Conservation (phyloP, 2,113 vertebrate genomes). For the Actinemys pallida region DNA sequence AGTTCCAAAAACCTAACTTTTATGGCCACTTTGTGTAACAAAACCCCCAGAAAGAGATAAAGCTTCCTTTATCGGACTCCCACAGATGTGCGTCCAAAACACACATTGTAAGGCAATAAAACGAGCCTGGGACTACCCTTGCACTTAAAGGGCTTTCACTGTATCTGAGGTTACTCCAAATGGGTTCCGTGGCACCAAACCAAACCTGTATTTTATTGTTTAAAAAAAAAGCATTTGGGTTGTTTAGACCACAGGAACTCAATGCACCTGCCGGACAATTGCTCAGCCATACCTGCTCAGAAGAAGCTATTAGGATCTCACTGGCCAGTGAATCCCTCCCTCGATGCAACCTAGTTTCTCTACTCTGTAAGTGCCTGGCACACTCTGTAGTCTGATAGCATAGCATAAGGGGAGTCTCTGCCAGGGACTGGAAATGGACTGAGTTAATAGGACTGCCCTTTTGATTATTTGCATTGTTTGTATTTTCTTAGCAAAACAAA, state of each 20-base stretch:
- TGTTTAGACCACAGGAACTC: constrained; percentile 38
- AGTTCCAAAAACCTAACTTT: neutral
- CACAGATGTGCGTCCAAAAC: neutral
- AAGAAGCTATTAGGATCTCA: neutral
- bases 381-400: neutral
- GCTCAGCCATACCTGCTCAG: constrained; percentile 43
- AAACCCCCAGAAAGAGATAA: neutral
- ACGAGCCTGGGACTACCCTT: neutral
- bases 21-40: neutral
- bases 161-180: neutral
- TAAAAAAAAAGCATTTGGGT: constrained; percentile 7
- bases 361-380: neutral
- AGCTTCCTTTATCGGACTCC: neutral
- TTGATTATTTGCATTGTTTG: constrained; percentile 5
- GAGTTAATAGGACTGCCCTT: constrained; percentile 21
- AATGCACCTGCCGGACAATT: neutral
- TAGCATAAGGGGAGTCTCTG: neutral
- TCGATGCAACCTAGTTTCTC: neutral
- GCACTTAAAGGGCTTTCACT: neutral
- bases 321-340: neutral
- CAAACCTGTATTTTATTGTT: constrained; percentile 36
- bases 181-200: constrained; percentile 27
- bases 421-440: constrained; percentile 25
- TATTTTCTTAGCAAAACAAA: constrained; percentile 47
- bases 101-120: neutral